Base-by-base conservation (phyloP, 1,140 invertebrate genomes). In the Coenobita brevimanus region DNA sequence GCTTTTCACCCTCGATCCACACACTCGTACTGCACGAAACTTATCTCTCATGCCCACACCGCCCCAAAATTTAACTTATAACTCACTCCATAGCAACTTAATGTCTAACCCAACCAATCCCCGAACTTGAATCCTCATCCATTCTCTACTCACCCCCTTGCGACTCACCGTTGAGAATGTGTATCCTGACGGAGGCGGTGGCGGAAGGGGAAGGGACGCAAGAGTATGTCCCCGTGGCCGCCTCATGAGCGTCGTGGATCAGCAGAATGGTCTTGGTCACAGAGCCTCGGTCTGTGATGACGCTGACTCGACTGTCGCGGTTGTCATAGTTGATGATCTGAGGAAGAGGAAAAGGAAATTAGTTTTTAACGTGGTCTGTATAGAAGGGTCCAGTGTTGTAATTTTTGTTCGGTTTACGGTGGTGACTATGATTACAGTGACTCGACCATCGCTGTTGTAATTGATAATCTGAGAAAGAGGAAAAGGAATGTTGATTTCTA, bases 281-380 rank as follows among this genome's bases (percentile, higher is more conserved):
- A 0, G 85, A 30, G 41, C 89, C 89, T 30, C 89, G 27, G 69
- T 90, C 89, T 0, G 89, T 90, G 60, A 90, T 90, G 0, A 88
- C 89, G 36, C 85, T 88, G 17, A 90, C 89, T 0, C 83, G 81
- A 4, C 85, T 88, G 41, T 88, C 89, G 0, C 83, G 89, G 80
- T 82, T 90, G 85, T 90, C 89, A 82, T 90, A 88, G 81, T 88
- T 90, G 64, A 90, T 90, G n/a, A 90, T 80, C 89, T 90, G 57
- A 0, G 62, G 43, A 2, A 33, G 67, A 13, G 46, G 50, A 36
- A 33, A 79, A 33, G 41, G 30, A 24, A 33, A 3, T 27, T 54
- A n/a, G 43, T 3, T 13, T 24, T 2, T 30, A 80, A 27, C 6
- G 3, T 43, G 4, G 36, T 27, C n/a, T 27, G 2, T 3, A 38